Evolutionary conservation across 2,113 vertebrate species (phyloP), one percentile per base, ranked within the genome.

Genomic region (Axis porcinus): DNA sequence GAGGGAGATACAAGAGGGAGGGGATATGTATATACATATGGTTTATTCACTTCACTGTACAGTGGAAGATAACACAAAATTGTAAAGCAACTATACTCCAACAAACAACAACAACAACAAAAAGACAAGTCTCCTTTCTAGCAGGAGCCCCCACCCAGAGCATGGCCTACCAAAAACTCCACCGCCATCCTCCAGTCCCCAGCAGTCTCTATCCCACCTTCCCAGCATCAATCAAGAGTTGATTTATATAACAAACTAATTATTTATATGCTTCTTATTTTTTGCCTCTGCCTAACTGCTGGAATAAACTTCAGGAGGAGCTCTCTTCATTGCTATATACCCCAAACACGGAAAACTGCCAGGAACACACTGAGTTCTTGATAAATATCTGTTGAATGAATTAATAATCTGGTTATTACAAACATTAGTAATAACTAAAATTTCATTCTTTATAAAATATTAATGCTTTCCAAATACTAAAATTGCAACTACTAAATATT

Each of bases 301-400:
- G 76, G 19, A 76, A 47, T 76, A 82, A 95, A 92, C 12, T 95
- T 85, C 6, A 47, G 9, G n/a, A 86, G 30, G 47, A 83, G 14
- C 14, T 85, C 52, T 86, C 27, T 85, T 92, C 67, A 81, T 40
- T 62, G 5, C 52, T 64, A 0, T 81, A 45, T 74, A 23, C 25
- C 28, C n/a, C 45, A 30, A 95, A 17, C 5, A 52, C 19, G 45
- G 36, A 88, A 15, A n/a, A 55, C 4, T 91, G 57, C 92, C 78
- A 62, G 60, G 55, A n/a, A 86, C 50, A 52, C 93, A 67, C 28
- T 43, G 55, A 78, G 14, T 74, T 93, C 92, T 57, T 96, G n/a
- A 89, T 82, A 86, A 89, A 50, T 70, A 93, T 93, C 91, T 86
- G 40, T 60, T 95, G 89, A 96, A 86, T 82, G 64, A 97, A 82